phyloP scores from a whole-genome alignment of 2,797 vertebrate genomes.

The Urosaurus nigricauda region DNA sequence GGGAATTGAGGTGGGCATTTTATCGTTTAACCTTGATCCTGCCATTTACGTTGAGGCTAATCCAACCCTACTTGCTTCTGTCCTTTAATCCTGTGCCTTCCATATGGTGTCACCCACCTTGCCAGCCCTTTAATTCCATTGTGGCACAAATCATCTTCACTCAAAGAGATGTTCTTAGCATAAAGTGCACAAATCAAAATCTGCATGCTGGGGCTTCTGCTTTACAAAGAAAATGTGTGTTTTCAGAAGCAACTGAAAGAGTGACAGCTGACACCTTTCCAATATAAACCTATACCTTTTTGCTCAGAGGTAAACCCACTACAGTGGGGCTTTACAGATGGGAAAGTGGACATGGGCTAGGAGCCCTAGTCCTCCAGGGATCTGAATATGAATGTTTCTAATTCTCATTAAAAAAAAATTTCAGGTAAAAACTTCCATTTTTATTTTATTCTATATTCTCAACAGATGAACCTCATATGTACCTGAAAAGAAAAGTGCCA shows the following conservation, averaged over 20 bases:
- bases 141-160: not conserved
- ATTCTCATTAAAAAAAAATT: not conserved
- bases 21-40: not conserved
- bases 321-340: not conserved
- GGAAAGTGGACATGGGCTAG: not conserved
- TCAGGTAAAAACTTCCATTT: too few species aligned
- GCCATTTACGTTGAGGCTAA: not conserved
- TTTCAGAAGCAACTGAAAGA: not conserved
- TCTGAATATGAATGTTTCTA: not conserved
- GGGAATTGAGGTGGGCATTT: not conserved
- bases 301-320: not conserved
- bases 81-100: not conserved
- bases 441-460: not conserved
- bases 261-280: not conserved
- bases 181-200: not conserved
- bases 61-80: not conserved
- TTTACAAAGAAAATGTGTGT: not conserved
- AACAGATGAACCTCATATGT: not conserved
- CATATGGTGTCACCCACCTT: not conserved
- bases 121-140: not conserved
- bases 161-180: not conserved
- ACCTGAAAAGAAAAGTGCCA: not conserved
- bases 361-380: not conserved
- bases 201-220: not conserved
- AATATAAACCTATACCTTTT: not conserved